Evolutionary conservation across 1,140 invertebrate genomes (phyloP), one percentile per base, ranked within the genome.

Genomic region (Orchestia grillus): DNA sequence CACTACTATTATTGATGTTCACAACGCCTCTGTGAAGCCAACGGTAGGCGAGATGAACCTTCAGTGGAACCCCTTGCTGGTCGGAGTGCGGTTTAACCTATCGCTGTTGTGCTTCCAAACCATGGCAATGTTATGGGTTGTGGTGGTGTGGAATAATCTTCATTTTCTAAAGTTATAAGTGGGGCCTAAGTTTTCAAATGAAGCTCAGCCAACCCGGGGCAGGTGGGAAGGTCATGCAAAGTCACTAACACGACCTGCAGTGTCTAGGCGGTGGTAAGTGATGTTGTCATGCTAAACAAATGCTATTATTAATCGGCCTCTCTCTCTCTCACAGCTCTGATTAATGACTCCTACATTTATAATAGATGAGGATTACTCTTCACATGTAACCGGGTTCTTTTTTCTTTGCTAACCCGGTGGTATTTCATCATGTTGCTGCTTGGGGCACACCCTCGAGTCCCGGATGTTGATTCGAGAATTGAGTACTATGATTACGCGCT

Each of bases 1-100:
- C 91, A 96, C 96, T 0, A 53, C 96, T 44, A 96, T 96, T n/a
- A 87, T 88, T 96, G 91, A 88, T 42, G 77, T 92, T 44, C 87
- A 88, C 77, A 94, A 94, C 44, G 96, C 77, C 4, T 96, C 43
- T 53, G 77, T 96, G 88, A 95, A 45, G 53, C 40, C 90, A 42
- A 95, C 44, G 42, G 57, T 96, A 92, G 41, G 92, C 47, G 0
- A 42, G 28, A 41, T 16, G 4, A 8, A 77, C 62, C 62, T 15
- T 3, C 28, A 77, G 62, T 77, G 62, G 1, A 28, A 77, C 62
- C 1, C 1, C 62, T 77, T 77, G 47, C 47, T 53, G 62, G 11
- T 77, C 15, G 15, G 62, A 28, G 62, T 36, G 62, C 62, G 62
- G 62, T 77, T 77, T 77, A 23, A 23, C 28, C 1, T 36, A 77